Conservation (phyloP, 2,888 invertebrate genomes). For the Furcula furcula region DNA sequence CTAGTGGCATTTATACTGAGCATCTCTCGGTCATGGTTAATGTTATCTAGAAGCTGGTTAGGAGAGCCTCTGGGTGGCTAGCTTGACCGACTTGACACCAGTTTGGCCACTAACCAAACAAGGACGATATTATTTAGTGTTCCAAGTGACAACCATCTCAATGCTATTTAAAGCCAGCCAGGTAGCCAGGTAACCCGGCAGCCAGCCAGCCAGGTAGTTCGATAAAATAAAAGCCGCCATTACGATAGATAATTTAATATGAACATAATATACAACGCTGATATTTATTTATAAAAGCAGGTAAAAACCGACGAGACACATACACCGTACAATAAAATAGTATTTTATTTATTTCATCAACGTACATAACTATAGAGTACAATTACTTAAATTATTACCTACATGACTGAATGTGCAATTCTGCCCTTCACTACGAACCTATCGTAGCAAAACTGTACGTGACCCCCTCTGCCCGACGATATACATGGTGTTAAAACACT, state of each 20-base stretch:
- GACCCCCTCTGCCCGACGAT: background rate
- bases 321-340: slow-evolving; percentile 65
- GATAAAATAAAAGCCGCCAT: slow-evolving; percentile 34
- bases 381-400: slow-evolving; percentile 45
- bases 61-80: too few species aligned
- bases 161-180: too few species aligned
- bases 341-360: slow-evolving; percentile 45
- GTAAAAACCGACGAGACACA: slow-evolving; percentile 73
- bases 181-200: too few species aligned
- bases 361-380: slow-evolving; percentile 45
- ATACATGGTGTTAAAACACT: too few species aligned
- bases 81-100: too few species aligned
- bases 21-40: too few species aligned
- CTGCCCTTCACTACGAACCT: slow-evolving; percentile 7
- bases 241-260: slow-evolving; percentile 73
- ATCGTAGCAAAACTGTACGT: background rate
- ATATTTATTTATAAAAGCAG: slow-evolving; percentile 79
- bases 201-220: too few species aligned
- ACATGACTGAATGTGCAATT: slow-evolving; percentile 14
- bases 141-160: too few species aligned
- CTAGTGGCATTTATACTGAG: too few species aligned
- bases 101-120: too few species aligned
- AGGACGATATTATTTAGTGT: too few species aligned
- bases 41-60: too few species aligned
- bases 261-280: slow-evolving; percentile 79